A percentile compares a stretch with the other conserved stretches of the same genome.
Conservation (phyloP, 2,888 invertebrate species). For the Embidobia sp. region DNA sequence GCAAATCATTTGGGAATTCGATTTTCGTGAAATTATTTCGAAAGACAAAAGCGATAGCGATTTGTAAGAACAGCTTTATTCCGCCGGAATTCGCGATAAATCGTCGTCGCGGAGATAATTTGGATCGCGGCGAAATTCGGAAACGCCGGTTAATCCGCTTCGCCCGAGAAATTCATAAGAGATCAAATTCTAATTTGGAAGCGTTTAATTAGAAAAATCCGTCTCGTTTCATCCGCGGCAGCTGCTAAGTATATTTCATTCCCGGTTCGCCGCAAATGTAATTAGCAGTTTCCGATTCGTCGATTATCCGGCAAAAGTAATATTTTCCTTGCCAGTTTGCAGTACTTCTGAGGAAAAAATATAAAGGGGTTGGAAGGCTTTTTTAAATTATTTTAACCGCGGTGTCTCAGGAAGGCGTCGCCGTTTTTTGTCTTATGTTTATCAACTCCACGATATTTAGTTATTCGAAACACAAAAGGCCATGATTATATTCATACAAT, state of each 20-base stretch:
- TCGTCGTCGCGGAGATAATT: too few relatives aligned
- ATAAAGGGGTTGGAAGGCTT: too few relatives aligned
- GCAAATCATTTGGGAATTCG: constrained; percentile 58
- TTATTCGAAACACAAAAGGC: too few relatives aligned
- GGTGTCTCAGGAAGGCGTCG: too few relatives aligned
- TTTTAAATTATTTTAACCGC: too few relatives aligned
- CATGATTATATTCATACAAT: too few relatives aligned
- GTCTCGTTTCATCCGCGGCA: not conserved
- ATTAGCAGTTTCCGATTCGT: not conserved
- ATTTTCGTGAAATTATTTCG: constrained; percentile 52
- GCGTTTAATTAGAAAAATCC: not conserved
- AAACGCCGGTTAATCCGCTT: too few relatives aligned
- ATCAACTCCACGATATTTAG: too few relatives aligned
- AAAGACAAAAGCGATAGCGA: constrained; percentile 30
- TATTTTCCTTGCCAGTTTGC: not conserved
- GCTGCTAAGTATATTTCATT: constrained; percentile 1
- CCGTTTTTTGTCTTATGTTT: too few relatives aligned
- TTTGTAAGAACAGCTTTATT: constrained; percentile 46
- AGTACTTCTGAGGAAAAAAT: too few relatives aligned
- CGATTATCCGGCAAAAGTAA: not conserved
- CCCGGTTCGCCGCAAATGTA: not conserved
- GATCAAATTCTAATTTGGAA: not conserved
- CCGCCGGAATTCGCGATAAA: constrained; percentile 4
- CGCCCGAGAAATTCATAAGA: too few relatives aligned
- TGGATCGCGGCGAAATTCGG: too few relatives aligned